These are phyloP conservation scores for Acrocyrtus sp. DNA, from an alignment of 2,888 invertebrate species.

Conservation along the genomic window DNA sequence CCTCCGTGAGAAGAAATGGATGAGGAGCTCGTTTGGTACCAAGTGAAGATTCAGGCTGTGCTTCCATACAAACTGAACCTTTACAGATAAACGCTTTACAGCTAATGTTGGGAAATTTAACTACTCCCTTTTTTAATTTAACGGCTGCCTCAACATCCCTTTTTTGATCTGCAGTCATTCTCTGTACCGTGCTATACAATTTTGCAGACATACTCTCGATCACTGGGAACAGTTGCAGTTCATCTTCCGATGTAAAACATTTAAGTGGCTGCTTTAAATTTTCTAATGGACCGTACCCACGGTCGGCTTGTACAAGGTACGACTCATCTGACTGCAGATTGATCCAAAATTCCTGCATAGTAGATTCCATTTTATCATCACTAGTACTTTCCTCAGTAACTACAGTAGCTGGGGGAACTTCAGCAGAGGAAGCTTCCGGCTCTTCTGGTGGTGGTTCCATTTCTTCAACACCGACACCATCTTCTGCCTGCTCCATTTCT, in stretches of 20 bases:
- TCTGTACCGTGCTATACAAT: conserved; percentile 49
- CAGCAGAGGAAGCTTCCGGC: background rate
- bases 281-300: conserved; percentile 20
- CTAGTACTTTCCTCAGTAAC: background rate
- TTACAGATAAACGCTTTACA: conserved; percentile 16
- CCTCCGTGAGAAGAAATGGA: conserved; percentile 24
- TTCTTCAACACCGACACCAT: background rate
- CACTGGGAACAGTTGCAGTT: conserved; percentile 37
- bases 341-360: background rate
- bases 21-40: conserved; percentile 28
- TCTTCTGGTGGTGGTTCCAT: background rate
- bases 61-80: background rate
- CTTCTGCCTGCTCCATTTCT: background rate
- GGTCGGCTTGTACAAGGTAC: conserved; percentile 3
- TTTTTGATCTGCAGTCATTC: conserved; percentile 22
- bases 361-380: background rate
- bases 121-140: conserved; percentile 17
- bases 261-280: conserved; percentile 41
- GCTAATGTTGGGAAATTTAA: background rate
- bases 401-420: background rate
- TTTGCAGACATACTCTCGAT: conserved; percentile 43
- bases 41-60: conserved; percentile 4
- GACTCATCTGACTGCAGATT: conserved; percentile 10
- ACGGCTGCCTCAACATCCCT: conserved; percentile 19
- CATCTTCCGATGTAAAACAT: conserved; percentile 39